A percentile compares a stretch with the other conserved stretches of the same genome.
Conservation (phyloP, 2,797 vertebrate genomes). For the Acanthurus tractus region DNA sequence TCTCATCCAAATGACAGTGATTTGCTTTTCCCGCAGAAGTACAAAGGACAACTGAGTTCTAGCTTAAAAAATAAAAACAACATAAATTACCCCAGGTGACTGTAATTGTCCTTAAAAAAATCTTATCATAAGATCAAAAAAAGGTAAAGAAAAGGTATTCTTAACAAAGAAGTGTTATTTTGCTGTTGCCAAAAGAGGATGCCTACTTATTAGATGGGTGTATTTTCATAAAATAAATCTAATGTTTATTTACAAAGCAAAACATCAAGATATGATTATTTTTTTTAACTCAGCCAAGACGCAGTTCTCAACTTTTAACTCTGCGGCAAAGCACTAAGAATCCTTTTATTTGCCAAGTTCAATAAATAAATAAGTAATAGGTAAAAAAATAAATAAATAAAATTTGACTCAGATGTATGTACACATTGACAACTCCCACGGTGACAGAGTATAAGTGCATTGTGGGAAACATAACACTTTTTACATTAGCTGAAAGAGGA, state of each 20-base stretch:
- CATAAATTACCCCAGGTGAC: constrained; percentile 15
- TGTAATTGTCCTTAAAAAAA: constrained; percentile 18
- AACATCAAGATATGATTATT: constrained; percentile 3
- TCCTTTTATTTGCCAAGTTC: constrained; percentile 38
- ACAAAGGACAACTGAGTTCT: neutral
- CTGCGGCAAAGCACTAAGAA: constrained; percentile 7
- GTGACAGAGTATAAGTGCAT: constrained; percentile 22
- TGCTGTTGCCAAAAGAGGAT: neutral
- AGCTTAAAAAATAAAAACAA: constrained; percentile 10
- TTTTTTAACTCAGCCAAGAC: constrained; percentile 6
- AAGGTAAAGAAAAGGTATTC: neutral
- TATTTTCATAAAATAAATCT: neutral
- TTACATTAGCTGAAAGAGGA: constrained; percentile 6
- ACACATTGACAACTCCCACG: constrained; percentile 4
- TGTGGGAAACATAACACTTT: neutral
- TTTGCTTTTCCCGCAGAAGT: neutral
- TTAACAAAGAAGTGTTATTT: neutral
- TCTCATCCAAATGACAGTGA: neutral
- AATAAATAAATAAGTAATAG: constrained; percentile 17
- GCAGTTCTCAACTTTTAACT: constrained; percentile 22
- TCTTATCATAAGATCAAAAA: constrained; percentile 12
- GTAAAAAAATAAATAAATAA: constrained; percentile 16
- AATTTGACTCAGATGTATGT: constrained; percentile 33
- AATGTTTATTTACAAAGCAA: neutral
- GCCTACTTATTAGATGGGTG: neutral